These are phyloP conservation scores for Sycophaga agraensis DNA, from an alignment of 1,140 invertebrate genomes.

Conservation along the genomic window DNA sequence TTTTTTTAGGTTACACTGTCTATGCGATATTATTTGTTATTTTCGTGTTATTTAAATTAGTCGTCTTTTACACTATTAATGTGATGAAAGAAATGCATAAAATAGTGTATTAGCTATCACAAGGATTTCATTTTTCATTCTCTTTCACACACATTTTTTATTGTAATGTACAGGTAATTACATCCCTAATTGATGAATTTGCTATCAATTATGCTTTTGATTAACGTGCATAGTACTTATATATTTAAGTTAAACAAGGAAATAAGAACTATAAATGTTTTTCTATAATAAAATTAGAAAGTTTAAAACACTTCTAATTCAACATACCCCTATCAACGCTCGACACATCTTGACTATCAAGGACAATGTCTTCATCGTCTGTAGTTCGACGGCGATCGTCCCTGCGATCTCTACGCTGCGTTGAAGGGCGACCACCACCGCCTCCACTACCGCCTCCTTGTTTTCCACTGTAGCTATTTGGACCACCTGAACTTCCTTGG, in stretches of 20 bases:
- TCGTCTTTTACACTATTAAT: not conserved
- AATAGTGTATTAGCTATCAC: not conserved
- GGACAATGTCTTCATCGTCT: conserved; percentile 77
- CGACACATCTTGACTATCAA: conserved; percentile 76
- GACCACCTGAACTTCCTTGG: conserved; percentile 39
- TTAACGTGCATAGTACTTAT: conserved; percentile 2
- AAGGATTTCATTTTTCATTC: not conserved
- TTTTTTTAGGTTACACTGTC: not conserved
- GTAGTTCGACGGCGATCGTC: conserved; percentile 70
- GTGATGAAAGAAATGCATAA: not conserved
- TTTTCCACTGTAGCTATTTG: conserved; percentile 28
- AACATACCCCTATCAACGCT: conserved; percentile 77
- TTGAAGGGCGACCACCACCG: conserved; percentile 51
- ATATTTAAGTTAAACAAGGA: not conserved
- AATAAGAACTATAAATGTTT: no score
- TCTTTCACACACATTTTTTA: not conserved
- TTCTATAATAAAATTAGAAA: no score
- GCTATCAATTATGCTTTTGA: conserved; percentile 1
- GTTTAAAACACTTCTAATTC: not conserved
- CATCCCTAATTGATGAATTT: not conserved
- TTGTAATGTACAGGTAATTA: not conserved
- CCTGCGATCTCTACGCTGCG: conserved; percentile 62
- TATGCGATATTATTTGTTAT: no score
- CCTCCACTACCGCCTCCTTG: conserved; percentile 33
- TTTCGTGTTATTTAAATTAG: no score